Evolutionary conservation across 2,888 invertebrate genomes (phyloP), one percentile per base, ranked within the genome.

Genomic region (Philereme vetulata): DNA sequence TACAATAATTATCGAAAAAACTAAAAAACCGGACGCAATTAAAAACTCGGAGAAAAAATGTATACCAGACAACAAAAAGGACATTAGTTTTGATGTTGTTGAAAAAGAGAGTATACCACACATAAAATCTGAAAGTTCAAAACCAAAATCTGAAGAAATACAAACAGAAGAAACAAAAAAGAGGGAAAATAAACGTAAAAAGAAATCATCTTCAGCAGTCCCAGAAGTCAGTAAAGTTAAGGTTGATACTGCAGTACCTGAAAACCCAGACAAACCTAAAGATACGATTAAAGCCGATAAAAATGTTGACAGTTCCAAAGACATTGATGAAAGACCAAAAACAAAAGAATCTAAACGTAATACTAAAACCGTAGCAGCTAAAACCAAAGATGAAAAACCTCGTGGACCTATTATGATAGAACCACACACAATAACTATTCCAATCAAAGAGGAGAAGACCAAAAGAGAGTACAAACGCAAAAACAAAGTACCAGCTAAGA

Each of bases 341-440:
- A 56, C 56, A 10, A 60, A n/a, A 45, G 60, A 65, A 59, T 47
- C 63, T 6, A 61, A 47, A 51, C 51, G 45, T 34, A 57, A 51
- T 10, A 49, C 55, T 47, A 60, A 60, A 56, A 47, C 56, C 57
- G 6, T 40, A 50, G 7, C 40, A 43, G 4, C 35, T 38, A 52
- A 56, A 67, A 38, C 7, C 35, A 58, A 60, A 48, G 64, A 70
- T 8, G 50, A 49, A 32, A 53, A 51, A 53, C 55, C 43, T 9
- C 58, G 58, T 10, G 58, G 62, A 5, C 58, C 58, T 35, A 56
- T 62, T 10, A 51, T 55, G 51, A 58, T 62, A 42, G 62, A 58
- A 2, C 55, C 62, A 11, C 62, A 58, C 35, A 62, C 59, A 36
- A 49, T 62, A 35, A 46, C 51, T 10, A 47, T 44, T 21, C 56